These are phyloP conservation scores for Ectropis crepuscularia DNA, from an alignment of 2,888 invertebrate species.

Conservation along the genomic window DNA sequence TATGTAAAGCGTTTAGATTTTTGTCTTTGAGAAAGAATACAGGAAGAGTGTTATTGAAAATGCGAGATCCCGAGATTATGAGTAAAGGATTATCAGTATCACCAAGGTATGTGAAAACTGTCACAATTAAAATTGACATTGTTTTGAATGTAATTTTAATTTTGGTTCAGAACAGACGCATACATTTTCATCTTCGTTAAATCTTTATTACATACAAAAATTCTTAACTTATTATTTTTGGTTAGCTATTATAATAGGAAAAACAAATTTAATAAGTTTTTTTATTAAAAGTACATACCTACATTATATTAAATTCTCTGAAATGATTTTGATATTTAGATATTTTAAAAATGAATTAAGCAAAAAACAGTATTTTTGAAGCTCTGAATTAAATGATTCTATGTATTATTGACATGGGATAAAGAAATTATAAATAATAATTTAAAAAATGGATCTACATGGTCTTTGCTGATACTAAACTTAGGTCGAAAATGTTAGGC, in stretches of 20 bases:
- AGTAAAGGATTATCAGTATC: slow-evolving; percentile 40
- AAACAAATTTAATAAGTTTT: too few relatives aligned
- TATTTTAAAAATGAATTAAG: too few relatives aligned
- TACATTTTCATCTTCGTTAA: background rate
- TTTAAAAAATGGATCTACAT: background rate
- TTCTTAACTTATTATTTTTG: too few relatives aligned
- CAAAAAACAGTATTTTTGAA: too few relatives aligned
- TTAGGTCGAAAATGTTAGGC: too few relatives aligned
- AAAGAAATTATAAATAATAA: background rate
- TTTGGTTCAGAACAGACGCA: background rate
- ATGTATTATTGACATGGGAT: background rate
- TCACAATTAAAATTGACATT: background rate
- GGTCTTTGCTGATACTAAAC: too few relatives aligned
- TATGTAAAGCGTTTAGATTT: slow-evolving; percentile 87
- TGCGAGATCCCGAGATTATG: slow-evolving; percentile 43
- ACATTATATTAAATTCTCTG: too few relatives aligned
- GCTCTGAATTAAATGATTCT: too few relatives aligned
- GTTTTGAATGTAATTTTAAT: background rate
- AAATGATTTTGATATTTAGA: too few relatives aligned
- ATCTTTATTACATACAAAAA: background rate
- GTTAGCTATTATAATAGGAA: too few relatives aligned
- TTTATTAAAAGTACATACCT: too few relatives aligned
- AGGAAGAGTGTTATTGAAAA: slow-evolving; percentile 49
- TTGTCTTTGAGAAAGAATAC: slow-evolving; percentile 87
- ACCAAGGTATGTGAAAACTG: slow-evolving; percentile 46